Evolutionary conservation across 2,888 invertebrate genomes (phyloP).

Genomic region (Epirrita christyi): DNA sequence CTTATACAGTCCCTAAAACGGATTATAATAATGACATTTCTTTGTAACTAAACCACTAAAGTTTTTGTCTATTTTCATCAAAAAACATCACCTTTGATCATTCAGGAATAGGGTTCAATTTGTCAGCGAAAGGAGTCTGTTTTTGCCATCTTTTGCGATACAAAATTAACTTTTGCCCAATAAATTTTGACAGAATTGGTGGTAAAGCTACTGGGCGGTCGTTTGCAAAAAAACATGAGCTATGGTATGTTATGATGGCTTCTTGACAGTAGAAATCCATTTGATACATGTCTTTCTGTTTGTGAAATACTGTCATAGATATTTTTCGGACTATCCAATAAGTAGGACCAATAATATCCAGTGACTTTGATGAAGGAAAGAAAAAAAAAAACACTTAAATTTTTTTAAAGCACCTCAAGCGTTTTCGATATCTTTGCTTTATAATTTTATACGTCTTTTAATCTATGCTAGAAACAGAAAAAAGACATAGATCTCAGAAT

Average conservation of each 20-base stretch:
- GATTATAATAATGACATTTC: slow-evolving; percentile 74
- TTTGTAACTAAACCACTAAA: slow-evolving; percentile 51
- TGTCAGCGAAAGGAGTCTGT: slow-evolving; percentile 26
- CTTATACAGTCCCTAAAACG: slow-evolving; percentile 55
- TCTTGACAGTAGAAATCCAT: slow-evolving; percentile 39
- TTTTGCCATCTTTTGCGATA: slow-evolving; percentile 10
- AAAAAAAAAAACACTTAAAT: too few species aligned
- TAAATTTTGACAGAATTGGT: slow-evolving; percentile 56
- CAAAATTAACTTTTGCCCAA: slow-evolving; percentile 71
- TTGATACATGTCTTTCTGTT: slow-evolving; percentile 22
- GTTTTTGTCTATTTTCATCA: slow-evolving; percentile 15
- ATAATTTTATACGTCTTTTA: too few species aligned
- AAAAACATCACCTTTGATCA: slow-evolving; percentile 20
- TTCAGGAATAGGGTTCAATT: slow-evolving; percentile 23
- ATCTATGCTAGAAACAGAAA: too few species aligned
- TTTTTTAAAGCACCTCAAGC: too few species aligned
- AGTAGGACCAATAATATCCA: too few species aligned
- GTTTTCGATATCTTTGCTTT: too few species aligned
- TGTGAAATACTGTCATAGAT: background rate
- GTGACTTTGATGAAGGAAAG: background rate
- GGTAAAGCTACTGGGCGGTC: slow-evolving; percentile 77
- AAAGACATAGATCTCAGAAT: too few species aligned
- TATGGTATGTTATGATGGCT: slow-evolving; percentile 46
- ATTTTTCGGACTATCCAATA: too few species aligned
- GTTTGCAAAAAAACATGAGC: slow-evolving; percentile 38